Evolutionary conservation across 2,113 vertebrate species (phyloP), one percentile per base, ranked within the genome.

Genomic region (Lophochroa leadbeateri): DNA sequence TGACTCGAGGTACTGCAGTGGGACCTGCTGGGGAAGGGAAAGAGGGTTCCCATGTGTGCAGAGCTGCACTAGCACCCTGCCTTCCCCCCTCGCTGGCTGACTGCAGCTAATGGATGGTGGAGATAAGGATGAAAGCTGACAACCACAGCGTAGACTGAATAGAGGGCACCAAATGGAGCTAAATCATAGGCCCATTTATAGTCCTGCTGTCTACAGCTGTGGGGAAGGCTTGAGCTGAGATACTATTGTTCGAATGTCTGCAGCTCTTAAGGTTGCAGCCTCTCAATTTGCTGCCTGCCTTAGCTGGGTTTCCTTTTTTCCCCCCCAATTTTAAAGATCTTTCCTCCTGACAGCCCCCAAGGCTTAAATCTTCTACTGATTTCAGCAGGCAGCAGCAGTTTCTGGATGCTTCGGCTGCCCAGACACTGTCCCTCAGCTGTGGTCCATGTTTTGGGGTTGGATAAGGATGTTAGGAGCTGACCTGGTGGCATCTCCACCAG

Each of bases 131-230:
- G 35, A 46, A 71, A 68, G 53, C 35, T 5, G 10, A 37, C 77
- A 31, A 63, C 64, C 0, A 1, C 65, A 2, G 6, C 0, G 0
- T n/a, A 35, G 60, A 29, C 55, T 0, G 82, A 60, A 44, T 4
- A 57, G 78, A 89, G 68, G 91, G 74, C 82, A 90, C 47, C 64
- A 81, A 95, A 91, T 76, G 33, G 81, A 94, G 52, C 71, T 97
- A 84, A 96, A 78, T 97, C 86, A 37, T 14, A 61, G 82, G 13
- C 71, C 81, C 86, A 7, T 95, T 94, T 88, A 57, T 57, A 65
- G 68, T 58, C 85, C 43, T 5, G 2, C 50, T 19, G 10, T 63
- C 88, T 86, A 14, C 74, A 53, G 82, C 92, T 67, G 52, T 5
- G 1, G 46, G 61, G 61, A 60, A 72, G 82, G 57, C 65, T 90